Base-by-base conservation (phyloP, 2,113 vertebrate genomes). In the Dascyllus trimaculatus region DNA sequence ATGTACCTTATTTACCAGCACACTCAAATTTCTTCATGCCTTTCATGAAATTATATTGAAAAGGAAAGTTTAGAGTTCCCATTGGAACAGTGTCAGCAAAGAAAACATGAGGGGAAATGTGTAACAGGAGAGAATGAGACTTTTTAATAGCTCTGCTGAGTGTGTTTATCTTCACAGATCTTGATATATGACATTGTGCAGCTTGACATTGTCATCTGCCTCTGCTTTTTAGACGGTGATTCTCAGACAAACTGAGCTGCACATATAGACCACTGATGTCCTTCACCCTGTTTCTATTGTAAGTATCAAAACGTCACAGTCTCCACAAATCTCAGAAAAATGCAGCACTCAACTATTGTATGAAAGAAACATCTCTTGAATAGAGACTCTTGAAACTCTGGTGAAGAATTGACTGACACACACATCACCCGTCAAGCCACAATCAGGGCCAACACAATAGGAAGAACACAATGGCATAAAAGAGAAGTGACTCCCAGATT, bases 381-480 rank as follows among this genome's bases (percentile, higher is more conserved):
- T 46, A 59, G 75, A 26, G 4, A 22, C 38, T 67, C 19, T 58
- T 70, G 38, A 75, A 66, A 51, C 8, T n/a, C n/a, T 45, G 17
- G 11, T 8, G 1, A 70, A 56, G 19, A 85, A 67, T 65, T 52
- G 17, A 38, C 25, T 22, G 52, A 65, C 63, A 62, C 17, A 14
- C 45, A 56, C 54, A 40, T 80, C 78, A 64, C 54, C 62, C 52
- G 45, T 71, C 38, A 53, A 24, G 21, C 70, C 61, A 46, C 32
- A 78, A n/a, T 66, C 61, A 57, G 38, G 19, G 7, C 29, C 48
- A 46, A 56, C 38, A 71, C 68, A 80, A 57, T 54, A 53, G 60
- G 61, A 58, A 53, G 46, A 84, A 38, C 75, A 78, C 57, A 83
- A 74, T 46, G 40, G 54, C 35, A 49, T 24, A 22, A 59, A 72